A percentile compares a stretch with the other conserved stretches of the same genome.
Conservation (phyloP, 2,797 vertebrate species). For the Falco cherrug region DNA sequence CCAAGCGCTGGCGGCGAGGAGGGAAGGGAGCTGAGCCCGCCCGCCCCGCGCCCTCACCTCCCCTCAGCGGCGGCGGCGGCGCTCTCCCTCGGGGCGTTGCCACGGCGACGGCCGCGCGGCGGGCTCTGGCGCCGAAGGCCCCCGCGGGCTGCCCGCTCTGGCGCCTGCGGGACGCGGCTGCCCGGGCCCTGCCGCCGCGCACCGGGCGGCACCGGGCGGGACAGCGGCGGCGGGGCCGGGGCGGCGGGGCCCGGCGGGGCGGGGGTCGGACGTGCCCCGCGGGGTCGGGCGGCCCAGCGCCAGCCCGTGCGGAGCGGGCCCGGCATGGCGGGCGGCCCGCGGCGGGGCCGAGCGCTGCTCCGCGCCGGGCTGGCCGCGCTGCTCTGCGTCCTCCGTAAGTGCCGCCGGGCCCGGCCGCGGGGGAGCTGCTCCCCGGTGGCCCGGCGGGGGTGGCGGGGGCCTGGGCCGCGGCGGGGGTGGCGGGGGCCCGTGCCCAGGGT, state of each 20-base stretch:
- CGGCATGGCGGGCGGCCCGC: background rate
- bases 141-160: fast-evolving
- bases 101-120: background rate
- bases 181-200: too few species aligned
- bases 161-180: background rate
- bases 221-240: fast-evolving
- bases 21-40: too few species aligned
- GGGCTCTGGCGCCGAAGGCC: fast-evolving
- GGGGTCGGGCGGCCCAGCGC: too few species aligned
- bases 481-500: too few species aligned
- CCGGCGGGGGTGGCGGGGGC: too few species aligned
- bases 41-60: background rate
- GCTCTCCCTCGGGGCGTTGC: fast-evolving
- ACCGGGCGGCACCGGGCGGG: too few species aligned
- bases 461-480: too few species aligned
- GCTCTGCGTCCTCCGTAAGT: conserved; percentile 18
- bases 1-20: background rate
- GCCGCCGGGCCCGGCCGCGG: too few species aligned
- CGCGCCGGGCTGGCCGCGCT: background rate
- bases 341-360: fast-evolving
- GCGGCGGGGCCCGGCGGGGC: too few species aligned
- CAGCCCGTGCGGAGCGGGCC: fast-evolving
- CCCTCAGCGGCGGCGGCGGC: background rate
- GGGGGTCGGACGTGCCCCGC: background rate
- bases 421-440: too few species aligned